These are phyloP conservation scores for Synaphobranchus kaupii DNA, from an alignment of 2,797 vertebrate genomes.

Conservation along the genomic window DNA sequence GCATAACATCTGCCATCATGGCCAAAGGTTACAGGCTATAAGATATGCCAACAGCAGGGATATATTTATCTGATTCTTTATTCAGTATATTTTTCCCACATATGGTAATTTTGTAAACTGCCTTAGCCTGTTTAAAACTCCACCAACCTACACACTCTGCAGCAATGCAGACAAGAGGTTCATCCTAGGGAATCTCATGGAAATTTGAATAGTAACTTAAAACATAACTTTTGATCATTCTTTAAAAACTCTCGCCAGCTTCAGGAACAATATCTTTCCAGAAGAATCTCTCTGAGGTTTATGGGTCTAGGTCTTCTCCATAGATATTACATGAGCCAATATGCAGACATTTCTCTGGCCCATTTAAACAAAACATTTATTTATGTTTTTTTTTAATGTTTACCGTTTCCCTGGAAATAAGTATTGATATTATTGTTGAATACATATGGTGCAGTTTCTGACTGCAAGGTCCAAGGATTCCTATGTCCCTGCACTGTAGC, in stretches of 20 bases:
- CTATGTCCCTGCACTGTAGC: no score
- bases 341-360: no score
- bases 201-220: background rate
- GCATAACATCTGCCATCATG: constrained; percentile 48
- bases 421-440: no score
- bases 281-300: background rate
- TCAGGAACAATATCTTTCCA: background rate
- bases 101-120: constrained; percentile 5
- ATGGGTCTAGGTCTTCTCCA: background rate
- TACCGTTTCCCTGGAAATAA: no score
- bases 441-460: no score
- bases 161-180: background rate
- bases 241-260: background rate
- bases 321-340: no score
- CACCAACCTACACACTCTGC: background rate
- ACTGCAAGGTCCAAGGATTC: no score
- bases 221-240: background rate
- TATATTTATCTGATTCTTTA: constrained; percentile 19
- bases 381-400: no score
- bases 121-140: background rate
- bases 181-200: background rate
- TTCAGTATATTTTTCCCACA: background rate
- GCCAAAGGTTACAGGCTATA: background rate
- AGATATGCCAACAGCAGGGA: background rate
- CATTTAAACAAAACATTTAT: no score